These are phyloP conservation scores for Eristalis intricaria DNA, from an alignment of 2,888 invertebrate genomes.

Conservation along the genomic window DNA sequence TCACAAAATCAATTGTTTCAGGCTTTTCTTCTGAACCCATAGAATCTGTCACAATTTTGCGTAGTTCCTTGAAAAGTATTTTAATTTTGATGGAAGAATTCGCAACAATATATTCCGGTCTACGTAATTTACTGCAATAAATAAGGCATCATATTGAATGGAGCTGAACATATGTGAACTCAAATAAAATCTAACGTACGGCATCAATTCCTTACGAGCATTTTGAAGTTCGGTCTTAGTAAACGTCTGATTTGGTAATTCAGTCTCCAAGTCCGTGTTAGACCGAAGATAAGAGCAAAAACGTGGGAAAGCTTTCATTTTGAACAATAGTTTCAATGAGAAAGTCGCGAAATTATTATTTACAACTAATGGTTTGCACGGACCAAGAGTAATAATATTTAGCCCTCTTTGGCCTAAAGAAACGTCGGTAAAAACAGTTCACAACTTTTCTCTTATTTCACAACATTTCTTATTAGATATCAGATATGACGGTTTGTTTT, in stretches of 20 bases:
- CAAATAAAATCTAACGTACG: conserved; percentile 14
- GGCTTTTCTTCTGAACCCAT: conserved; percentile 83
- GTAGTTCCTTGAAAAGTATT: conserved; percentile 78
- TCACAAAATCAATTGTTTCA: conserved; percentile 85
- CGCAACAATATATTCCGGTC: conserved; percentile 74
- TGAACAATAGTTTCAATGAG: neutral
- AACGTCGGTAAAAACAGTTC: neutral
- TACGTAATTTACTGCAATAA: conserved; percentile 70
- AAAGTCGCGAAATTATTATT: neutral
- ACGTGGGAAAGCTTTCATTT: conserved; percentile 82
- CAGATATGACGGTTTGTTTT: neutral
- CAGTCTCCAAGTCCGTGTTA: conserved; percentile 83
- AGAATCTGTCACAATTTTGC: conserved; percentile 79
- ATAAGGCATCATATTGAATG: neutral
- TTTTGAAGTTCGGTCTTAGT: neutral
- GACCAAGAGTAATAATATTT: neutral
- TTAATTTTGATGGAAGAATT: conserved; percentile 74
- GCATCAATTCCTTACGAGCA: neutral
- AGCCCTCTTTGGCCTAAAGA: neutral
- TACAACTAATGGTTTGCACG: neutral
- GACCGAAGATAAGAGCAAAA: conserved; percentile 86
- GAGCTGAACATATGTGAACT: neutral
- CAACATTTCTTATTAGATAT: neutral
- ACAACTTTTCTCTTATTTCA: neutral
- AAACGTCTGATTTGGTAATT: neutral